phyloP scores from a whole-genome alignment of 1,140 invertebrate genomes.

The Bombus affinis region DNA sequence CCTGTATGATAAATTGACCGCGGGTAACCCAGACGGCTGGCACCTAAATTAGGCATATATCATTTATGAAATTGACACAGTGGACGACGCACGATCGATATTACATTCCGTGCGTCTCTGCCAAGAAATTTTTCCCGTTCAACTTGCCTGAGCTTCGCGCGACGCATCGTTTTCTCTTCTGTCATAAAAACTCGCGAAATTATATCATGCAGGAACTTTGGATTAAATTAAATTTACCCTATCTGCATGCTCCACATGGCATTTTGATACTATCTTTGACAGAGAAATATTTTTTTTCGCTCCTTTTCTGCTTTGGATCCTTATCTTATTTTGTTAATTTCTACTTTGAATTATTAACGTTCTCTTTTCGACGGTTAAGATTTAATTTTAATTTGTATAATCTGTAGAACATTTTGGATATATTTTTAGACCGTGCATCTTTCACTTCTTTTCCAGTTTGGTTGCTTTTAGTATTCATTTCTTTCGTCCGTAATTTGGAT shows the following conservation, averaged over 20 bases:
- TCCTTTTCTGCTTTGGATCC: too few relatives aligned
- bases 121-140: slow-evolving; percentile 13
- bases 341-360: neutral
- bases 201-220: neutral
- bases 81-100: slow-evolving; percentile 43
- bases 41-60: slow-evolving; percentile 52
- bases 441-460: neutral
- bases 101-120: neutral
- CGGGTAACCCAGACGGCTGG: slow-evolving; percentile 41
- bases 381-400: neutral
- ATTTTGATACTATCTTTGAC: neutral
- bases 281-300: neutral
- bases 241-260: neutral
- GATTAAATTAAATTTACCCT: neutral
- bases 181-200: neutral
- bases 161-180: too few relatives aligned
- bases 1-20: slow-evolving; percentile 46
- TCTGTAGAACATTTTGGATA: neutral
- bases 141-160: neutral
- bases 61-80: slow-evolving; percentile 54
- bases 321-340: neutral
- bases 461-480: neutral
- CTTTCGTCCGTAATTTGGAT: neutral
- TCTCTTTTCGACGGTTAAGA: neutral
- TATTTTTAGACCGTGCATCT: neutral